Evolutionary conservation across 1,140 invertebrate species (phyloP).

Genomic region (Centruroides vittatus): DNA sequence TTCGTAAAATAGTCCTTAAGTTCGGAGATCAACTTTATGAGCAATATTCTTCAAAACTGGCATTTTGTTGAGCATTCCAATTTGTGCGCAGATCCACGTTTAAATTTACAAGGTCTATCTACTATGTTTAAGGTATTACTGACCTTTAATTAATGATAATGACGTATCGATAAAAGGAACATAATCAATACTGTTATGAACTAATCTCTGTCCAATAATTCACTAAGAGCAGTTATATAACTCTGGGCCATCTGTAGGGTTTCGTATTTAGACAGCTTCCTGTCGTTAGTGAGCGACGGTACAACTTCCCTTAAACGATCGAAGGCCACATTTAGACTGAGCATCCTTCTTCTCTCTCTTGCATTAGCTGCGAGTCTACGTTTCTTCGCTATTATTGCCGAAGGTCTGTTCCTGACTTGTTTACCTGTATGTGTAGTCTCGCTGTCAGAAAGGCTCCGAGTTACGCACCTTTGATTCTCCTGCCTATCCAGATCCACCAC

Average conservation of each 20-base stretch:
- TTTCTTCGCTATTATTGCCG: conserved; percentile 48
- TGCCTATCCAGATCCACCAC: too few species aligned
- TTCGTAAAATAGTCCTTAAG: too few species aligned
- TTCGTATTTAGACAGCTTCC: conserved; percentile 91
- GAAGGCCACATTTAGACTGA: conserved; percentile 86
- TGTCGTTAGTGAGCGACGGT: conserved; percentile 74
- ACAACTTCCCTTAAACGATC: conserved; percentile 76
- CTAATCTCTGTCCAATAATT: conserved; percentile 40
- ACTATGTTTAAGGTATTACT: too few species aligned
- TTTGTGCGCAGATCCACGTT: too few species aligned
- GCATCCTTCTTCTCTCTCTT: conserved; percentile 78
- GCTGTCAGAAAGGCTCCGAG: too few species aligned
- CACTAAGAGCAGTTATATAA: conserved; percentile 79
- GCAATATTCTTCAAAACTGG: too few species aligned
- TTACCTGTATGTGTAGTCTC: too few species aligned
- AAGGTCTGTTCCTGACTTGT: neutral
- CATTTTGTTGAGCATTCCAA: too few species aligned
- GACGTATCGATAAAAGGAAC: conserved; percentile 2
- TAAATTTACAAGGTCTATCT: too few species aligned
- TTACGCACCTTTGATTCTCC: too few species aligned
- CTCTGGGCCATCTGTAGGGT: conserved; percentile 95
- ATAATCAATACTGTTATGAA: neutral
- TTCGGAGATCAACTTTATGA: too few species aligned
- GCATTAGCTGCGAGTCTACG: conserved; percentile 85
- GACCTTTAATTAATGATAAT: neutral